phyloP scores from a whole-genome alignment of 2,888 invertebrate species.

The Adelphocoris suturalis region DNA sequence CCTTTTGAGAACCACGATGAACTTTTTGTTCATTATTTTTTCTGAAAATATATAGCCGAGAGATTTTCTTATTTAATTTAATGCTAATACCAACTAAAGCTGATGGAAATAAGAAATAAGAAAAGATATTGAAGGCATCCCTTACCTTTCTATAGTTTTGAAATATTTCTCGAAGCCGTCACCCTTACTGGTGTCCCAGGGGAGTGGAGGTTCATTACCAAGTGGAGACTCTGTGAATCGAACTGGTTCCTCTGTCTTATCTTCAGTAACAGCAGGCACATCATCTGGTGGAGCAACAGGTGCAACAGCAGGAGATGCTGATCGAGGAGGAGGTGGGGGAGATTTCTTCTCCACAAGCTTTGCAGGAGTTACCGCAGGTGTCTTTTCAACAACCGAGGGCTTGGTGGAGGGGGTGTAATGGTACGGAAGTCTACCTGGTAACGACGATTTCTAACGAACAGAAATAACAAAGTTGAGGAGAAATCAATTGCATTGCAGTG shows the following conservation, averaged over 20 bases:
- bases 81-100: too few species aligned
- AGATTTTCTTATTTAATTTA: too few species aligned
- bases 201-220: slow-evolving; percentile 48
- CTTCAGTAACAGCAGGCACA: background rate
- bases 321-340: background rate
- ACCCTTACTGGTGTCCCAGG: slow-evolving; percentile 34
- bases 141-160: slow-evolving; percentile 59
- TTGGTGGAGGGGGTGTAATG: background rate
- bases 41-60: too few species aligned
- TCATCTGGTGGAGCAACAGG: background rate
- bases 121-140: background rate
- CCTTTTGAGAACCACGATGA: too few species aligned
- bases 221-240: slow-evolving; percentile 64
- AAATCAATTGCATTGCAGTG: too few species aligned
- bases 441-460: background rate
- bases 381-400: background rate
- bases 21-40: too few species aligned
- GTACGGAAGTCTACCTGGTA: background rate
- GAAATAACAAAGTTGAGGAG: background rate
- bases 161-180: slow-evolving; percentile 65
- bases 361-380: background rate
- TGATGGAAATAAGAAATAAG: too few species aligned
- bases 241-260: slow-evolving; percentile 47
- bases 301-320: background rate
- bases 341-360: background rate